phyloP scores from a whole-genome alignment of 1,140 invertebrate species.

The Orussus abietinus region DNA sequence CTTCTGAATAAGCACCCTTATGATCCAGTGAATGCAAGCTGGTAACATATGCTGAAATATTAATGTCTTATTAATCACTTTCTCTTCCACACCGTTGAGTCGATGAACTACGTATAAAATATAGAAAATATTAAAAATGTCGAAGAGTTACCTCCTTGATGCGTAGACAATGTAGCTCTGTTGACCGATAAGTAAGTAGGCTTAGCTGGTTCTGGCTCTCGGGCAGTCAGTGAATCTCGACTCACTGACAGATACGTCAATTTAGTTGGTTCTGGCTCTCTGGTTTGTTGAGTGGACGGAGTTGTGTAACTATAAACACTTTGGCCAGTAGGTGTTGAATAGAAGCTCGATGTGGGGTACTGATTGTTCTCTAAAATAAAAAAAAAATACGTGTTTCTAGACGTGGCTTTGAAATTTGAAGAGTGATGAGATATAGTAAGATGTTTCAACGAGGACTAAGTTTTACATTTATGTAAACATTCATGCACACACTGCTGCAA shows the following conservation, averaged over 20 bases:
- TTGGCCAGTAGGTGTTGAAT: constrained; percentile 36
- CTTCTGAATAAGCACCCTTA: constrained; percentile 42
- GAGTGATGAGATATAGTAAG: too few species aligned
- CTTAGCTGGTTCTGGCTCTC: constrained; percentile 42
- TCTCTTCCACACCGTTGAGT: too few species aligned
- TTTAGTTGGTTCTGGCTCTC: constrained; percentile 42
- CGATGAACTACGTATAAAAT: not conserved
- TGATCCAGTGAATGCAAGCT: constrained; percentile 42
- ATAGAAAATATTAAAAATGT: not conserved
- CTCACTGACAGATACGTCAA: constrained; percentile 40
- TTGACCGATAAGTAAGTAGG: constrained; percentile 40
- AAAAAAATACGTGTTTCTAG: constrained; percentile 9
- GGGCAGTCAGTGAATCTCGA: too few species aligned
- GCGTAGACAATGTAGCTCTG: constrained; percentile 34
- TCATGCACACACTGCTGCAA: too few species aligned
- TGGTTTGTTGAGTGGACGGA: constrained; percentile 39
- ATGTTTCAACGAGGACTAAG: too few species aligned
- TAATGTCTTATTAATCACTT: too few species aligned
- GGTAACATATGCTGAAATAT: constrained; percentile 41
- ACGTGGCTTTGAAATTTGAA: too few species aligned
- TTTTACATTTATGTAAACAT: too few species aligned
- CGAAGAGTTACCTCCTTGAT: constrained; percentile 33
- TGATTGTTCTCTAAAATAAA: constrained; percentile 38
- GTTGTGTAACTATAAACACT: constrained; percentile 41
- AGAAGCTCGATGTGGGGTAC: constrained; percentile 42